phyloP scores from a whole-genome alignment of 2,888 invertebrate genomes.

The Calephelis perditalis region DNA sequence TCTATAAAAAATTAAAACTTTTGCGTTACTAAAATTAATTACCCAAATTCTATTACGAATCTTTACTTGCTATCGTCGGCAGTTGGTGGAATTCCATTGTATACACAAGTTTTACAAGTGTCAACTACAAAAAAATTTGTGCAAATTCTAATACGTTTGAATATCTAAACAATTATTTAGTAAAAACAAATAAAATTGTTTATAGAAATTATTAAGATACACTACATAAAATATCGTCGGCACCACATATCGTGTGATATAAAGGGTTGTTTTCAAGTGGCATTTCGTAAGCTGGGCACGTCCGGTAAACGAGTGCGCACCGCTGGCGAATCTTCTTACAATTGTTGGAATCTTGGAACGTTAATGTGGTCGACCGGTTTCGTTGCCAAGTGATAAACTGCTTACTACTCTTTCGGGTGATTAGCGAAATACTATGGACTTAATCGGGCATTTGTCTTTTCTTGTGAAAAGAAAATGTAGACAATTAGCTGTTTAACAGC shows the following conservation, averaged over 20 bases:
- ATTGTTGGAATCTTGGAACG: conserved; percentile 73
- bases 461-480: too few species aligned
- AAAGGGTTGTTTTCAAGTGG: conserved; percentile 33
- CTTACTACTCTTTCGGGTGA: conserved; percentile 7
- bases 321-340: conserved; percentile 47
- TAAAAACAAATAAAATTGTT: too few species aligned
- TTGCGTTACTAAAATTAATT: too few species aligned
- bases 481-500: too few species aligned
- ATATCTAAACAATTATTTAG: too few species aligned
- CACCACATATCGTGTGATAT: conserved; percentile 29
- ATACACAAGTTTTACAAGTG: too few species aligned
- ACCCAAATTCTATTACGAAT: too few species aligned
- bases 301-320: conserved; percentile 54
- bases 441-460: neutral
- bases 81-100: too few species aligned
- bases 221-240: neutral
- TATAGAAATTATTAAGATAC: neutral
- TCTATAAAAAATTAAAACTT: too few species aligned
- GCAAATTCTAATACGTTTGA: too few species aligned
- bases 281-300: conserved; percentile 51
- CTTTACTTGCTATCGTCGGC: too few species aligned
- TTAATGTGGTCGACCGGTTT: conserved; percentile 56
- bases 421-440: neutral
- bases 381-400: conserved; percentile 48
- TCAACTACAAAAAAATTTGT: too few species aligned